These are phyloP conservation scores for Myiopsitta monachus DNA, from an alignment of 2,113 vertebrate species.

Conservation along the genomic window DNA sequence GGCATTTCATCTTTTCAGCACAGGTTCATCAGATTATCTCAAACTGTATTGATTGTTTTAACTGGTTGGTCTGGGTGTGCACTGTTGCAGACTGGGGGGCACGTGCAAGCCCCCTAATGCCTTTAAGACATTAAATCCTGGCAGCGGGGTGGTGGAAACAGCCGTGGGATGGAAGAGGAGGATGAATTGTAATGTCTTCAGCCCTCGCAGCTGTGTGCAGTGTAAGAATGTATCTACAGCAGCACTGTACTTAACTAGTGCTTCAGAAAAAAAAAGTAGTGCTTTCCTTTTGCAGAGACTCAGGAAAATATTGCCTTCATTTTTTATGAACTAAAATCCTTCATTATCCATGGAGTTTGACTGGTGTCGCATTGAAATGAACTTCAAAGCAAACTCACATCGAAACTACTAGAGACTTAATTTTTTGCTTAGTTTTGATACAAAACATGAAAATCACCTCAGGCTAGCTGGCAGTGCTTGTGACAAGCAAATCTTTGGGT, in stretches of 20 bases:
- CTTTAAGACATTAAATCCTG: background rate
- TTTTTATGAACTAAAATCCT: background rate
- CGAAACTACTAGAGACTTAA: conserved; percentile 17
- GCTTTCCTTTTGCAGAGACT: background rate
- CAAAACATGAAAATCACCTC: conserved; percentile 35
- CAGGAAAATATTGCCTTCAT: background rate
- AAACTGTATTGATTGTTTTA: background rate
- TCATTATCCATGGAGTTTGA: background rate
- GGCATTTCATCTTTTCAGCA: background rate
- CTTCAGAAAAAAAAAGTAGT: background rate
- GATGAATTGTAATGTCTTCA: background rate
- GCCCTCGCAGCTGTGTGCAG: rapidly evolving
- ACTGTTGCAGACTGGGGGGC: background rate
- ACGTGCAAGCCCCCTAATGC: rapidly evolving
- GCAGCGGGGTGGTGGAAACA: background rate
- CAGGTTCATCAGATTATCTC: background rate
- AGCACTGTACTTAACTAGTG: rapidly evolving
- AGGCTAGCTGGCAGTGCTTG: conserved; percentile 40
- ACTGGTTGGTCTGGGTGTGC: background rate
- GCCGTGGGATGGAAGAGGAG: background rate
- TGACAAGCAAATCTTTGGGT: conserved; percentile 25
- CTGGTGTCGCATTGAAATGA: background rate
- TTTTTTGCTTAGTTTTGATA: conserved; percentile 51
- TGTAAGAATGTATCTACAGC: rapidly evolving
- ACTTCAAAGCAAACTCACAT: conserved; percentile 20